Percentiles rank a stretch among this genome's conserved stretches.
These are phyloP conservation scores for Melinaea menophilus DNA, from an alignment of 2,888 invertebrate genomes.

Conservation along the genomic window DNA sequence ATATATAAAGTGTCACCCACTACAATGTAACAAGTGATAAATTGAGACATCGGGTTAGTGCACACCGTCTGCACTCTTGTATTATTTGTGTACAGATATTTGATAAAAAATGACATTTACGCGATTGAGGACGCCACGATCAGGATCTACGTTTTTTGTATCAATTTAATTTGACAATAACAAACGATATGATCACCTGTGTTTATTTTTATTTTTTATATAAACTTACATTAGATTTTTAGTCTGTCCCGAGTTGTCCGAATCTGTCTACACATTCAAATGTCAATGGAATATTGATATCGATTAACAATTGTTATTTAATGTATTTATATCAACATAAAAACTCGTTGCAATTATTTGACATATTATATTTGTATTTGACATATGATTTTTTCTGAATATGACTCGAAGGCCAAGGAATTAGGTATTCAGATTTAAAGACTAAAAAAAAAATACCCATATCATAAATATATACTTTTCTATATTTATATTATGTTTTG, in stretches of 20 bases:
- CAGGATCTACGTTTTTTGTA: conserved; percentile 44
- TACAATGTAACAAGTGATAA: conserved; percentile 30
- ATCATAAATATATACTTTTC: too few species aligned
- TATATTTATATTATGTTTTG: too few species aligned
- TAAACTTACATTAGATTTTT: conserved; percentile 17
- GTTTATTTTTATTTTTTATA: conserved; percentile 24
- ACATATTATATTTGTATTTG: too few species aligned
- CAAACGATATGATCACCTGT: conserved; percentile 44
- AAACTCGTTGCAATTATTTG: neutral
- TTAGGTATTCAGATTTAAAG: too few species aligned
- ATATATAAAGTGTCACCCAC: neutral
- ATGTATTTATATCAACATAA: neutral
- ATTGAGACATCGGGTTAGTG: conserved; percentile 37
- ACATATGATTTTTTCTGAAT: too few species aligned
- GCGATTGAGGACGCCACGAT: conserved; percentile 46
- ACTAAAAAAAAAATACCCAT: too few species aligned
- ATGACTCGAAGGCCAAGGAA: too few species aligned
- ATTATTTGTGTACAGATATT: conserved; percentile 33
- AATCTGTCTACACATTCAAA: conserved; percentile 22
- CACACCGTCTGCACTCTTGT: conserved; percentile 34
- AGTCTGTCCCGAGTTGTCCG: conserved; percentile 9
- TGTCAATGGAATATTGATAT: conserved; percentile 16
- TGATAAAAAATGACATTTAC: conserved; percentile 59
- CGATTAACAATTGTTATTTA: neutral
- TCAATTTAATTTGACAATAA: conserved; percentile 52